A percentile compares a stretch with the other conserved stretches of the same genome.
phyloP scores from a whole-genome alignment of 1,140 invertebrate species.

The Druon quercuslanigerum region DNA sequence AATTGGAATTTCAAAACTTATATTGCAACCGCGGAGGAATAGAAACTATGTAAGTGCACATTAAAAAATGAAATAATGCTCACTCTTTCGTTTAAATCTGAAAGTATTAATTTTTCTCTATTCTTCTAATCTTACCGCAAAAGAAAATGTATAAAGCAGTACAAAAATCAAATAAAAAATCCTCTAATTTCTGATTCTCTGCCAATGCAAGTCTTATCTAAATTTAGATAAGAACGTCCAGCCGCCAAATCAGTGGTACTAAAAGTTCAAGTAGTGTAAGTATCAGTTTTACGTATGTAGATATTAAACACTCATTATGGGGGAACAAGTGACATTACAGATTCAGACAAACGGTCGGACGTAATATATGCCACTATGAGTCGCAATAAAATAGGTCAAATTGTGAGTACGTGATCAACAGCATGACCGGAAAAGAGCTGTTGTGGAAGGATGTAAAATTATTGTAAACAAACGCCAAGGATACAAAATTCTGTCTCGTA shows the following conservation, averaged over 20 bases:
- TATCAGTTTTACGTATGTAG: neutral
- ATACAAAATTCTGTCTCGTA: neutral
- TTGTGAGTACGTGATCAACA: constrained; percentile 41
- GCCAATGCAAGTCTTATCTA: neutral
- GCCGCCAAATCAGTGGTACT: neutral
- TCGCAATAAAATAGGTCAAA: constrained; percentile 25
- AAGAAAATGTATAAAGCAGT: too few species aligned
- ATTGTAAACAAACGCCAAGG: neutral
- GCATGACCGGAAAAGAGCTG: constrained; percentile 34
- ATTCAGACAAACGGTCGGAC: constrained; percentile 26
- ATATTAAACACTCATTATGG: neutral
- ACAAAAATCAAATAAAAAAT: too few species aligned
- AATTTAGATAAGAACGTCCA: neutral
- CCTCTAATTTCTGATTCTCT: neutral
- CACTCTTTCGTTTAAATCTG: too few species aligned
- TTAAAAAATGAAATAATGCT: too few species aligned
- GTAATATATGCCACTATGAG: constrained; percentile 9
- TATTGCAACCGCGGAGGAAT: too few species aligned
- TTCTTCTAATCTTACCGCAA: too few species aligned
- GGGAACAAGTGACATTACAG: neutral
- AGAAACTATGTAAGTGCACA: too few species aligned
- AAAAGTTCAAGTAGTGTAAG: neutral
- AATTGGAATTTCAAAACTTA: too few species aligned
- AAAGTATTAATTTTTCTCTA: too few species aligned
- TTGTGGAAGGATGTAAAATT: neutral